These are phyloP conservation scores for Paralichthys olivaceus DNA, from an alignment of 2,113 vertebrate species.

Conservation along the genomic window DNA sequence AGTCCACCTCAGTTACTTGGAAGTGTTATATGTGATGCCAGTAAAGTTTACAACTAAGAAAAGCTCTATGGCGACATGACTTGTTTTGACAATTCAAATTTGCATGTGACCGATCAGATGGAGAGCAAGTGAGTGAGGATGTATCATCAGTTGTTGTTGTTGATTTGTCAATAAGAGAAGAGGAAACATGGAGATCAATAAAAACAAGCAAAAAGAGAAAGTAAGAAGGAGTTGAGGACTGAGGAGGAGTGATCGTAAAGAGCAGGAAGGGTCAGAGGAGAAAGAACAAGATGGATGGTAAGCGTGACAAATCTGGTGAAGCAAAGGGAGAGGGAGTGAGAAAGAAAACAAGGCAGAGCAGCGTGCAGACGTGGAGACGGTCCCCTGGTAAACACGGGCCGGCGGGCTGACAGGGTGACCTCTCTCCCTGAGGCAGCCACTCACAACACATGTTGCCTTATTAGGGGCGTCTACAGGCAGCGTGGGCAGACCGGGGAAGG, in stretches of 20 bases:
- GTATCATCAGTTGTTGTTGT: constrained; percentile 11
- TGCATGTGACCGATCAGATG: constrained; percentile 4
- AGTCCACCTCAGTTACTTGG: constrained; percentile 9
- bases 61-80: not conserved
- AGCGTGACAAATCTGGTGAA: constrained; percentile 34
- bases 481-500: constrained; percentile 23
- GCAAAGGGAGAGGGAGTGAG: constrained; percentile 27
- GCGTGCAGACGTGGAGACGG: constrained; percentile 43
- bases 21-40: not conserved
- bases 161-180: not conserved
- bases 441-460: constrained; percentile 84
- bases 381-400: constrained; percentile 73
- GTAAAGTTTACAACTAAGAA: not conserved
- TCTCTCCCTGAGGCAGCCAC: constrained; percentile 74
- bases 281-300: not conserved
- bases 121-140: not conserved
- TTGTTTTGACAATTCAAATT: not conserved
- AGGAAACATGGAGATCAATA: not conserved
- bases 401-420: constrained; percentile 58
- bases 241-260: not conserved
- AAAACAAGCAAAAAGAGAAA: not conserved
- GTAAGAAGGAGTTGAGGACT: not conserved
- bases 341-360: constrained; percentile 57
- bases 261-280: not conserved
- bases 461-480: constrained; percentile 76